Evolutionary conservation across 2,888 invertebrate genomes (phyloP).

Genomic region (Macrosiphum euphorbiae): DNA sequence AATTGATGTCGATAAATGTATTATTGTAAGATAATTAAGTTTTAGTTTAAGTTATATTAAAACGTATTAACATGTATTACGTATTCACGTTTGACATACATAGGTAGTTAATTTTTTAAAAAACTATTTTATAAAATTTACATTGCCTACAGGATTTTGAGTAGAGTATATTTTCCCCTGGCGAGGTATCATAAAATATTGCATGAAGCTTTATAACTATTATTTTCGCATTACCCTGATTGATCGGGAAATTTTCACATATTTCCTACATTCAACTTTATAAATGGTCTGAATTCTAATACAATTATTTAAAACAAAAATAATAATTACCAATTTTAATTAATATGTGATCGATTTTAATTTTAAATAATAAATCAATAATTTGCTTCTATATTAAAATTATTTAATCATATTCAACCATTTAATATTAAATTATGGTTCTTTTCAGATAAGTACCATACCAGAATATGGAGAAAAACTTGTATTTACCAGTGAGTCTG

Average conservation of each 20-base stretch:
- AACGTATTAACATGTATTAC: background rate
- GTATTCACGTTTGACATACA: background rate
- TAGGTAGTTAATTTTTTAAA: background rate
- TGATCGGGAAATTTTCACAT: background rate
- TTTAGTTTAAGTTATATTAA: background rate
- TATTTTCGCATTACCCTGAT: background rate
- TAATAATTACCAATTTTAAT: background rate
- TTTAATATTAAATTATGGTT: background rate
- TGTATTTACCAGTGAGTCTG: slow-evolving; percentile 88
- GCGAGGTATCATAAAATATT: background rate
- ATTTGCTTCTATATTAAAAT: background rate
- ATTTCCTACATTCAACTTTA: background rate
- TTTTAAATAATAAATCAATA: background rate
- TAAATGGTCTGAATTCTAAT: background rate
- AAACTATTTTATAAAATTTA: background rate
- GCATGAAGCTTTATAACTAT: background rate
- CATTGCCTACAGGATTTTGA: background rate
- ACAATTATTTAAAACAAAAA: background rate
- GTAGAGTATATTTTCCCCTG: background rate
- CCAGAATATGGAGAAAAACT: slow-evolving; percentile 80
- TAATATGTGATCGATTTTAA: background rate
- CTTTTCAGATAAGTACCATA: slow-evolving; percentile 72
- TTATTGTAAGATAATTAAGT: background rate
- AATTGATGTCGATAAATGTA: background rate
- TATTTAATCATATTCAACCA: background rate